phyloP scores from a whole-genome alignment of 2,888 invertebrate genomes.

The Falcaria lacertinaria region DNA sequence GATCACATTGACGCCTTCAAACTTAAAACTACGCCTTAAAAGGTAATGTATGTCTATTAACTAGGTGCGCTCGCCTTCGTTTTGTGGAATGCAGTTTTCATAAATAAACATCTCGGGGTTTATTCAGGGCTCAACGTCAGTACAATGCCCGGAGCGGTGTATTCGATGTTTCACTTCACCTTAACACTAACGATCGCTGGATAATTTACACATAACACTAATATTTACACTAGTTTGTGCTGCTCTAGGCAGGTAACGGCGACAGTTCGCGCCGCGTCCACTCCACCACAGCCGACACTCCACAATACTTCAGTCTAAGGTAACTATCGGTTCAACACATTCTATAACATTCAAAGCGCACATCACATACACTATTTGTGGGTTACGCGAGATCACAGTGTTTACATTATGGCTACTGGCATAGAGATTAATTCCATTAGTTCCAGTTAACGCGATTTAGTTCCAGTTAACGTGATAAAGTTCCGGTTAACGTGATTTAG shows the following conservation, averaged over 20 bases:
- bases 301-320: conserved; percentile 47
- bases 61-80: conserved; percentile 66
- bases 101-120: conserved; percentile 64
- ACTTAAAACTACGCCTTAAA: conserved; percentile 57
- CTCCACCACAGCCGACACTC: conserved; percentile 38
- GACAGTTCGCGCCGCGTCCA: conserved; percentile 28
- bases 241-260: conserved; percentile 55
- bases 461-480: too few relatives aligned
- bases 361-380: conserved; percentile 63
- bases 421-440: conserved; percentile 39
- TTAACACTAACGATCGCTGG: conserved; percentile 53
- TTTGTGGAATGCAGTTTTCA: conserved; percentile 74
- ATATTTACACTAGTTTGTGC: conserved; percentile 78
- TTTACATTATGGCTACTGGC: conserved; percentile 70
- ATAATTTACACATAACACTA: conserved; percentile 74
- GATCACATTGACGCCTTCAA: conserved; percentile 75
- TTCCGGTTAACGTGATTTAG: conserved; percentile 21
- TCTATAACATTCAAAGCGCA: conserved; percentile 72
- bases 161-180: conserved; percentile 72
- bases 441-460: conserved; percentile 13
- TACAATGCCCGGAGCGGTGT: conserved; percentile 68
- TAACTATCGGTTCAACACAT: conserved; percentile 68
- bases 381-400: conserved; percentile 74
- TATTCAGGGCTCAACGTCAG: conserved; percentile 66
- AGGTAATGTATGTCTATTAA: conserved; percentile 51